Conservation (phyloP, 2,888 invertebrate genomes). For the Dione vanillae region DNA sequence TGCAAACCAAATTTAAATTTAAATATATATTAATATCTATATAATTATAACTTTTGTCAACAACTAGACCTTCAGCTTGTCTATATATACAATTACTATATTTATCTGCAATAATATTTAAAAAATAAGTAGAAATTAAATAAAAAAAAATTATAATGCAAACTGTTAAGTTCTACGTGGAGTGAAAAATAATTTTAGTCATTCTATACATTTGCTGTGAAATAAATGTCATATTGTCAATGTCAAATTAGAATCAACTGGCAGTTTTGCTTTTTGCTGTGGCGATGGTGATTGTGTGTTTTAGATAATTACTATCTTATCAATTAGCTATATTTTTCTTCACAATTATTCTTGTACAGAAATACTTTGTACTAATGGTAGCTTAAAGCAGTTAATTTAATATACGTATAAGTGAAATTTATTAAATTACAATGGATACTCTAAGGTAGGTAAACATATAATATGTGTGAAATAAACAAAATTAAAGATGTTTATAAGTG, state of each 20-base stretch:
- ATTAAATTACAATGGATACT: constrained; percentile 48
- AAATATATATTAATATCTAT: too few species aligned
- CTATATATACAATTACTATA: too few species aligned
- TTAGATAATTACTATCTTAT: constrained; percentile 35
- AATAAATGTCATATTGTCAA: constrained; percentile 6
- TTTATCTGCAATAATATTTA: too few species aligned
- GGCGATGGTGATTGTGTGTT: constrained; percentile 32
- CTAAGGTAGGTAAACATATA: constrained; percentile 35
- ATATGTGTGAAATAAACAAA: constrained; percentile 4
- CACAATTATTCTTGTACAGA: constrained; percentile 10
- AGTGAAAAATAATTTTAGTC: neutral
- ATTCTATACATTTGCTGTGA: constrained; percentile 1
- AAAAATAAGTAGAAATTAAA: neutral
- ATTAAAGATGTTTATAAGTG: neutral
- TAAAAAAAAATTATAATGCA: neutral
- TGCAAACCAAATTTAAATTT: too few species aligned
- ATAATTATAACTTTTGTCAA: too few species aligned
- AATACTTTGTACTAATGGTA: neutral
- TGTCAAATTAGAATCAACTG: neutral
- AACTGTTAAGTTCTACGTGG: neutral
- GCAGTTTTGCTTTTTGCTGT: constrained; percentile 26
- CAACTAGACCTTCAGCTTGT: too few species aligned
- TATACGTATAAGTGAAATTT: constrained; percentile 18
- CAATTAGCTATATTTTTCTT: constrained; percentile 20
- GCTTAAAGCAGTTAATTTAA: neutral